phyloP scores from a whole-genome alignment of 1,140 invertebrate species.

The Sitophilus oryzae region DNA sequence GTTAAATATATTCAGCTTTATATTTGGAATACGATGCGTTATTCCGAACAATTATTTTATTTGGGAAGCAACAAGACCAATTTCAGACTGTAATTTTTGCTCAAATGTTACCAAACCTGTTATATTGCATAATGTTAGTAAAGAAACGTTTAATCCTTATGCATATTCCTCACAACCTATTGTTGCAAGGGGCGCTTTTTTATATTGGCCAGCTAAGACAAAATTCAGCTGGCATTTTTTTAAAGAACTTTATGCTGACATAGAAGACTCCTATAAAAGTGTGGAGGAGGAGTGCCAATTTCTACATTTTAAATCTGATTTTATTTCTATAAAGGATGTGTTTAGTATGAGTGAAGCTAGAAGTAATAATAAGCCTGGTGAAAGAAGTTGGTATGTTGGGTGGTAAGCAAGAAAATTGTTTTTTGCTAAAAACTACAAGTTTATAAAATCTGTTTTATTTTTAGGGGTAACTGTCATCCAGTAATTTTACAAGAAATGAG shows the following conservation, averaged over 20 bases:
- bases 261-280: slow-evolving; percentile 59
- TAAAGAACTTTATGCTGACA: slow-evolving; percentile 63
- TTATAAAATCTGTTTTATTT: slow-evolving; percentile 1
- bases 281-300: slow-evolving; percentile 80
- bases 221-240: slow-evolving; percentile 72
- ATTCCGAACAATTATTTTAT: slow-evolving; percentile 77
- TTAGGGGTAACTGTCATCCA: slow-evolving; percentile 81
- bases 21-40: slow-evolving; percentile 58
- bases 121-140: slow-evolving; percentile 59
- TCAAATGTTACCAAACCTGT: slow-evolving; percentile 47
- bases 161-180: slow-evolving; percentile 78
- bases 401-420: slow-evolving; percentile 60
- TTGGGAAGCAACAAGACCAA: slow-evolving; percentile 77
- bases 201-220: slow-evolving; percentile 69
- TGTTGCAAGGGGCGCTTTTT: slow-evolving; percentile 68
- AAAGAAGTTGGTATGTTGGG: slow-evolving; percentile 83
- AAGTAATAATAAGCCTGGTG: slow-evolving; percentile 54
- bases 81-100: slow-evolving; percentile 76
- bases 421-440: neutral
- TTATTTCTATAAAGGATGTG: slow-evolving; percentile 69
- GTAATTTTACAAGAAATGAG: slow-evolving; percentile 68
- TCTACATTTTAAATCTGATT: slow-evolving; percentile 81
- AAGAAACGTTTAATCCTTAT: slow-evolving; percentile 58
- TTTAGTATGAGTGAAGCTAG: slow-evolving; percentile 68
- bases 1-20: slow-evolving; percentile 14